phyloP scores from a whole-genome alignment of 2,888 invertebrate genomes.

The Lepeophtheirus nordmannii region DNA sequence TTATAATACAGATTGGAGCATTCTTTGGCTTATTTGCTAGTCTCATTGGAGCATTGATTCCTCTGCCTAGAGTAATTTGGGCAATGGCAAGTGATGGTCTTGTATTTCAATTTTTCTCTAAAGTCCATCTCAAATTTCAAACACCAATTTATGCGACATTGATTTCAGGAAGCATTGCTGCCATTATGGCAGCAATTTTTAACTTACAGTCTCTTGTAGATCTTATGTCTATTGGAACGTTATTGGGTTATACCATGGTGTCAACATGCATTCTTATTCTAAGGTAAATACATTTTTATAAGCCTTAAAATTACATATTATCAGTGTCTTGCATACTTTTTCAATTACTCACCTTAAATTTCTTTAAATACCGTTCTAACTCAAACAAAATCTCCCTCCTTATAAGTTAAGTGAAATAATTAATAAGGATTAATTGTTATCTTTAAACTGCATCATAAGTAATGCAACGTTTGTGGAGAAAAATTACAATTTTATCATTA shows the following conservation, averaged over 20 bases:
- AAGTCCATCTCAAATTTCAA: background rate
- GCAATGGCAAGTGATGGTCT: slow-evolving; percentile 2
- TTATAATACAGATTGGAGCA: background rate
- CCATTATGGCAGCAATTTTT: background rate
- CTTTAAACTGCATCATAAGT: no score
- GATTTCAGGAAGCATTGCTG: background rate
- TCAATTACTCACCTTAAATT: no score
- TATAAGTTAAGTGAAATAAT: no score
- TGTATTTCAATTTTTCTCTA: background rate
- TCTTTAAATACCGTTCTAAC: no score
- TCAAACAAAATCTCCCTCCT: no score
- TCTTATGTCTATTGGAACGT: background rate
- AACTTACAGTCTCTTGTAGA: background rate
- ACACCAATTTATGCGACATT: background rate
- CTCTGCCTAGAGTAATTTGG: background rate
- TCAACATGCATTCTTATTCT: background rate
- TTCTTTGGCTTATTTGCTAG: background rate
- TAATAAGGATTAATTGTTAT: no score
- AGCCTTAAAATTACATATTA: no score
- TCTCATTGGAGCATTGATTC: background rate
- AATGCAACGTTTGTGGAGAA: no score
- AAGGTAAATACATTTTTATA: background rate
- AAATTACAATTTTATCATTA: no score
- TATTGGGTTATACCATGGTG: background rate
- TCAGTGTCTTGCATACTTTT: no score